Base-by-base conservation (phyloP, 2,888 invertebrate species). In the Ectropis crepuscularia region DNA sequence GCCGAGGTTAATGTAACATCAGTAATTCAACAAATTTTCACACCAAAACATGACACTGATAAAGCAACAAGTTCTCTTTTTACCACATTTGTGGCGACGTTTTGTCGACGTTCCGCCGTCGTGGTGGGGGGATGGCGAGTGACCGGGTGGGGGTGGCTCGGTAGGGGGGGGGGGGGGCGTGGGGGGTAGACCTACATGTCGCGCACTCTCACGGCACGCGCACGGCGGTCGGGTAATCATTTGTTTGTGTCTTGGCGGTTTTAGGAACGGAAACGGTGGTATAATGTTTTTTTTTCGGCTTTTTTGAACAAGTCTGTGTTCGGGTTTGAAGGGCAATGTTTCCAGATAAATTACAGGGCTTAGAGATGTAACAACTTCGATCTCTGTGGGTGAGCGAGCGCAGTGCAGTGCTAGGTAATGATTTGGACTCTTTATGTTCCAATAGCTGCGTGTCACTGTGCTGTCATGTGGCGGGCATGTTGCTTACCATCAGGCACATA, bases 61-160 rank as follows among this genome's bases (percentile, higher is more conserved):
- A 88, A 88, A 90, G 90, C 90, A 90, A 90, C 90, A 90, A 90
- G 90, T 90, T 69, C 79, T 81, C 81, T 85, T 86, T 87, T 87
- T 85, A 81, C 81, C 84, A 85, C 86, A 85, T 88, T 86, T 84
- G 82, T 77, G 85, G 82, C 78, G 81, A 82, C 84, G 81, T 83
- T 82, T 82, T 79, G 83, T 83, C 81, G 80, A 76, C 81, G 77
- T 76, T 74, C 77, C 74, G 72, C 76, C 75, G 74, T 10, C 77
- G 76, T 77, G 70, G 69, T 69, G 60, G 38, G 9, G 46, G 47
- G 70, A 67, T 65, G 74, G 69, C 68, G 67, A 72, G 70, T 69
- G 74, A 63, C 74, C 71, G 53, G 72, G 72, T 74, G 67, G 66
- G 73, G 72, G 73, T 65, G 66, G 57, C 46, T 63, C 70, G 57